Percentiles rank a stretch among this genome's conserved stretches.
phyloP scores from a whole-genome alignment of 2,888 invertebrate genomes.

The Pycnomerus fuliginosus region DNA sequence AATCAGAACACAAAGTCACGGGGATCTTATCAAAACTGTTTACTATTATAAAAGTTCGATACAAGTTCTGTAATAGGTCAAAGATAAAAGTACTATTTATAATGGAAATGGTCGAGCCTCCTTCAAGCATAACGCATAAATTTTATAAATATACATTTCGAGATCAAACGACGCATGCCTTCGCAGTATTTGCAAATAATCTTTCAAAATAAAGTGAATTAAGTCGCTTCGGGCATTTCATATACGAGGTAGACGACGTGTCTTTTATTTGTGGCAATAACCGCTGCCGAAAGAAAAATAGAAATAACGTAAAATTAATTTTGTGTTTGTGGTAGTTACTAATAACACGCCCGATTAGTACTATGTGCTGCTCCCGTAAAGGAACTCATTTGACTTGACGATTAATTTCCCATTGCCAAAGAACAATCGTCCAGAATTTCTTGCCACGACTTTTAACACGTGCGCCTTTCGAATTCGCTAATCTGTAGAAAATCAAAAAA shows the following conservation, averaged over 20 bases:
- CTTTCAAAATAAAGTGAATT: constrained; percentile 31
- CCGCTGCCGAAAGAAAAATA: constrained; percentile 17
- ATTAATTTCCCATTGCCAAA: constrained; percentile 14
- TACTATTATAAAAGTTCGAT: constrained; percentile 17
- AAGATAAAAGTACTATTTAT: constrained; percentile 13
- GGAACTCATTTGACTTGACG: constrained; percentile 18
- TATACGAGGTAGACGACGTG: constrained; percentile 9
- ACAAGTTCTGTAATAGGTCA: constrained; percentile 15
- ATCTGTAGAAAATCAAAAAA: too few species aligned
- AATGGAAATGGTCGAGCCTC: constrained; percentile 11
- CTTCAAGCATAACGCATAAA: constrained; percentile 6
- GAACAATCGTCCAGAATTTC: constrained; percentile 2
- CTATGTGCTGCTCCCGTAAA: constrained; percentile 13
- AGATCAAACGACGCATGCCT: constrained; percentile 24
- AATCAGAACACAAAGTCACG: constrained; percentile 4
- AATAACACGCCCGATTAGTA: constrained; percentile 25
- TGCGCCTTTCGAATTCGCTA: too few species aligned
- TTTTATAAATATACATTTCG: constrained; percentile 20
- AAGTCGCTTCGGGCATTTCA: constrained; percentile 17
- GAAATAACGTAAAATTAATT: constrained; percentile 18
- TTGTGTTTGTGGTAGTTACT: constrained; percentile 11
- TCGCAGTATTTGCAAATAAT: constrained; percentile 37
- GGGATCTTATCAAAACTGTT: constrained; percentile 12
- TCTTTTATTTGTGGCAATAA: constrained; percentile 17
- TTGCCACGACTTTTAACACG: too few species aligned